These are phyloP conservation scores for Tethea ocularis DNA, from an alignment of 2,888 invertebrate genomes.

Conservation along the genomic window DNA sequence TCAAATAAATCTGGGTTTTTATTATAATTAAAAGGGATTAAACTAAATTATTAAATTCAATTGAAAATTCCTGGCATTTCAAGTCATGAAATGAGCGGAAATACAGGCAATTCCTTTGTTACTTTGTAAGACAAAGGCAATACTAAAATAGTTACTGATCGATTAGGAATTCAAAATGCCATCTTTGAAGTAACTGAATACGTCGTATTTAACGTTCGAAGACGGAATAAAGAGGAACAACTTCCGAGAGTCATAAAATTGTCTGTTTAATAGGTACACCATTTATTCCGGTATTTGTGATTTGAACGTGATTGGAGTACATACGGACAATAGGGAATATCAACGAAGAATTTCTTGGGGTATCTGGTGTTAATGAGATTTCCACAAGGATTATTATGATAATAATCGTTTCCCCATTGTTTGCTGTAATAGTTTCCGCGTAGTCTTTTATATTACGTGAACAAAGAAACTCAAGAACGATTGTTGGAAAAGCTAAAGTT, in stretches of 20 bases:
- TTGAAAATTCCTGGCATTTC: slow-evolving; percentile 52
- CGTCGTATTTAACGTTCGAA: slow-evolving; percentile 13
- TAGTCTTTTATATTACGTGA: slow-evolving; percentile 44
- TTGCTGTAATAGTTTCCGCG: slow-evolving; percentile 40
- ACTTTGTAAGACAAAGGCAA: slow-evolving; percentile 36
- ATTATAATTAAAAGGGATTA: too few species aligned
- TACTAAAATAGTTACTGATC: slow-evolving; percentile 47
- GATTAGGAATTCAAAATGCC: slow-evolving; percentile 43
- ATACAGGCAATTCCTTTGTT: slow-evolving; percentile 46
- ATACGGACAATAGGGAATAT: slow-evolving; percentile 31
- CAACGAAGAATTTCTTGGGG: slow-evolving; percentile 45
- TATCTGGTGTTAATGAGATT: slow-evolving; percentile 65
- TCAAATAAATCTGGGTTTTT: too few species aligned
- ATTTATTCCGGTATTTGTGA: slow-evolving; percentile 58
- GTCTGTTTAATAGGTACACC: slow-evolving; percentile 36
- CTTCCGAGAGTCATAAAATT: slow-evolving; percentile 51
- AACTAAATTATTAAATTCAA: slow-evolving; percentile 55
- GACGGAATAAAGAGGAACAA: slow-evolving; percentile 25
- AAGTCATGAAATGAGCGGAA: slow-evolving; percentile 40
- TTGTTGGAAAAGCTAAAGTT: neutral
- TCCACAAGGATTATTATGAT: slow-evolving; percentile 60
- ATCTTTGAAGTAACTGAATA: slow-evolving; percentile 30
- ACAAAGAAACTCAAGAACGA: slow-evolving; percentile 20
- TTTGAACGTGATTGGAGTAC: slow-evolving; percentile 48
- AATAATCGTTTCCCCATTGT: slow-evolving; percentile 57